Percentiles rank a stretch among this genome's conserved stretches.
Evolutionary conservation across 2,797 vertebrate genomes (phyloP).

Genomic region (Pseudopleuronectes americanus): DNA sequence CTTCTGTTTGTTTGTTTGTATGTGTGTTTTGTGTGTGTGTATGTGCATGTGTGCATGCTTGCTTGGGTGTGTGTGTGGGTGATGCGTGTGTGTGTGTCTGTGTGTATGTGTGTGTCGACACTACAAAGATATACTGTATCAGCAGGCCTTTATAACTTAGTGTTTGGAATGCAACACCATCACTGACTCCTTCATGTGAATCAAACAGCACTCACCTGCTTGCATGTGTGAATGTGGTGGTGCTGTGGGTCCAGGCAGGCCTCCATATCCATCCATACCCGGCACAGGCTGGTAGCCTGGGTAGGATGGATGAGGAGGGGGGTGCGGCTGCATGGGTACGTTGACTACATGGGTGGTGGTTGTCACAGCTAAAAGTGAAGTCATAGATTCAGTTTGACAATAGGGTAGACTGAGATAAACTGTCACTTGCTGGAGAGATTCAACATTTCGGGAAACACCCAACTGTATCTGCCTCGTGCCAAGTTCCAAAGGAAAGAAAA

Average conservation of each 20-base stretch:
- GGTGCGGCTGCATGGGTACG: constrained; percentile 30
- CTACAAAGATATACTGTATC: too few species aligned
- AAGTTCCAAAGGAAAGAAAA: background rate
- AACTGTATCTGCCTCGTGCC: background rate
- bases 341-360: constrained; percentile 30
- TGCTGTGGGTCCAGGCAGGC: constrained; percentile 35
- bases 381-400: constrained; percentile 7
- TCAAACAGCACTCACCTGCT: constrained; percentile 52
- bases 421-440: background rate
- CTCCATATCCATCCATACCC: constrained; percentile 38
- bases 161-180: too few species aligned
- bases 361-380: constrained; percentile 36
- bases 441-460: background rate
- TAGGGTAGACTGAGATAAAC: background rate
- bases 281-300: constrained; percentile 71
- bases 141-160: background rate
- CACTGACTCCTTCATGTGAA: background rate
- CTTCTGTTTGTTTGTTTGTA: too few species aligned
- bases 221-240: constrained; percentile 52
- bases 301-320: constrained; percentile 23
- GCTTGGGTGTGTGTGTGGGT: too few species aligned
- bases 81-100: too few species aligned
- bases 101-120: too few species aligned
- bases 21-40: too few species aligned
- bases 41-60: too few species aligned